These are phyloP conservation scores for Heliangelus exortis DNA, from an alignment of 2,797 vertebrate genomes.

Conservation along the genomic window DNA sequence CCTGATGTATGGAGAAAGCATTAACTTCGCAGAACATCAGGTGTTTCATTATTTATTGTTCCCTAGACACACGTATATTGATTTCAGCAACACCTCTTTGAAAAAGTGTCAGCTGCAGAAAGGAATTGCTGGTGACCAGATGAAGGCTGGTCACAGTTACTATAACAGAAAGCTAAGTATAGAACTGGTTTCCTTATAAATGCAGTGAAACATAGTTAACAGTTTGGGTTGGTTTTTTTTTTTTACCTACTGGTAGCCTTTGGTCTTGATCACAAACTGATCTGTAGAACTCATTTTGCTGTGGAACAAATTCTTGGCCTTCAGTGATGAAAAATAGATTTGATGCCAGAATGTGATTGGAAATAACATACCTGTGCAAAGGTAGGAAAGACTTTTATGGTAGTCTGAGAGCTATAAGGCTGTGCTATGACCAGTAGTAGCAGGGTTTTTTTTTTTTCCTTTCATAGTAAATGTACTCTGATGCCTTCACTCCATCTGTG, in stretches of 20 bases:
- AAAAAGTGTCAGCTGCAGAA: constrained; percentile 30
- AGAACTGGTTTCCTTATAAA: not conserved
- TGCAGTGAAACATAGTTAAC: not conserved
- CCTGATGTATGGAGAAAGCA: not conserved
- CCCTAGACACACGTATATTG: not conserved
- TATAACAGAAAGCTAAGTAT: not conserved
- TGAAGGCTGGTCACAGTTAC: not conserved
- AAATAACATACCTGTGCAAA: not conserved
- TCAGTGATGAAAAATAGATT: not conserved
- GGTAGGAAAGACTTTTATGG: not conserved
- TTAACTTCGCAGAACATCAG: constrained; percentile 27
- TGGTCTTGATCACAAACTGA: not conserved
- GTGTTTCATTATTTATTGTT: constrained; percentile 44
- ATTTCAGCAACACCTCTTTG: constrained; percentile 49
- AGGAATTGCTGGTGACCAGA: constrained; percentile 30
- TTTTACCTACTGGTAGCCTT: not conserved
- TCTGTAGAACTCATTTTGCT: not conserved
- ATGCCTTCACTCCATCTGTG: fast-evolving
- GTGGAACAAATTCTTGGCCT: not conserved
- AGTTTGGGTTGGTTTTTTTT: not conserved
- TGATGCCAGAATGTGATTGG: not conserved
- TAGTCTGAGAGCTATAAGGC: not conserved
- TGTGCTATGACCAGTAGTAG: not conserved
- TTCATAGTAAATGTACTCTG: not conserved
- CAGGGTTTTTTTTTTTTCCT: not conserved